A percentile compares a stretch with the other conserved stretches of the same genome.
Evolutionary conservation across 64 coral and sea anemone species (phyloP).

Genomic region (Montipora capricornis): DNA sequence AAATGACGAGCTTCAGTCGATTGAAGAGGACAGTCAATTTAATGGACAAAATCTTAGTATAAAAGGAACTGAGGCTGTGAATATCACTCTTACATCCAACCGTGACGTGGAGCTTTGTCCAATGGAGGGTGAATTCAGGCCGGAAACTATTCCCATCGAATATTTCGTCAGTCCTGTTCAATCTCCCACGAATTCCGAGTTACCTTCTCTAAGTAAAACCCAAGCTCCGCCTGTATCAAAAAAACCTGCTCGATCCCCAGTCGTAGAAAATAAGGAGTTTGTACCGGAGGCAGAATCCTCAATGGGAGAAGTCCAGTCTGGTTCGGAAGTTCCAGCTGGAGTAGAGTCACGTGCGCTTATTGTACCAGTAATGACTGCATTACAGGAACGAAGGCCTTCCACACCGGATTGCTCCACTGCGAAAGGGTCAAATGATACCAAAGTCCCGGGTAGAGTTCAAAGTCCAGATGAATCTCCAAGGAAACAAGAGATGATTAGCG

Average conservation of each 20-base stretch:
- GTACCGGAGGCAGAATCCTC: neutral
- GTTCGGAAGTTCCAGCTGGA: neutral
- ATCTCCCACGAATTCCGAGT: neutral
- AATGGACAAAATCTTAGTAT: neutral
- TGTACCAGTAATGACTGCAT: constrained; percentile 33
- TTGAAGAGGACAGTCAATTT: neutral
- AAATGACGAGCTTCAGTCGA: neutral
- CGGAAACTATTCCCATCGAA: neutral
- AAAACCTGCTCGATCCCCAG: constrained; percentile 12
- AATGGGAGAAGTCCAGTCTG: neutral
- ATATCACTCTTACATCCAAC: neutral
- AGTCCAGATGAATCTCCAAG: neutral
- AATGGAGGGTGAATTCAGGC: neutral
- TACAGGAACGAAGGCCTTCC: constrained; percentile 26
- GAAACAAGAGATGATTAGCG: neutral
- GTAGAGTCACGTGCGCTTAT: constrained; percentile 26
- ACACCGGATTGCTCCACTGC: constrained; percentile 29
- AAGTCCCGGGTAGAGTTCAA: constrained; percentile 11
- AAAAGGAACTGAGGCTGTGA: neutral
- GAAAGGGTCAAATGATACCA: neutral
- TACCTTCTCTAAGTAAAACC: neutral
- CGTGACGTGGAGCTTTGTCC: neutral
- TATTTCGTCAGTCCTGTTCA: neutral
- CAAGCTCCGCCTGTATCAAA: neutral
- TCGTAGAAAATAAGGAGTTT: constrained; percentile 5